Evolutionary conservation across 1,140 invertebrate genomes (phyloP), one percentile per base, ranked within the genome.

Genomic region (Drosophila pandora): DNA sequence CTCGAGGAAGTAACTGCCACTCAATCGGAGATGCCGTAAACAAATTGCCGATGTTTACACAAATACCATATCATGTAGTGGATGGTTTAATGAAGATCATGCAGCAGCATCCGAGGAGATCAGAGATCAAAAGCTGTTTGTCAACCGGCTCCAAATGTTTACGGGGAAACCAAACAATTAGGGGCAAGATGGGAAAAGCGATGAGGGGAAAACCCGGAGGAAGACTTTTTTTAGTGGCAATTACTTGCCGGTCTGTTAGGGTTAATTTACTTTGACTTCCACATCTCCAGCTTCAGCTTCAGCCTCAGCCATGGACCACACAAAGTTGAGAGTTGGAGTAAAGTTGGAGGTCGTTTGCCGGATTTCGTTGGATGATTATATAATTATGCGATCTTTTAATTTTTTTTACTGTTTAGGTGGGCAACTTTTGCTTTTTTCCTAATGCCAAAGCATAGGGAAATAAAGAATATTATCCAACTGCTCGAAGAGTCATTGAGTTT

Each of bases 111-210:
- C 45, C 39, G 45, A 45, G 30, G 32, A 75, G 67, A 76, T 43
- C 34, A 64, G 68, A 83, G 79, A 83, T 83, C 79, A 83, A 79
- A 78, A 83, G 62, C 64, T 71, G 71, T 80, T 80, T 85, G 82
- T 85, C 82, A 85, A 85, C 82, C 58, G 59, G 30, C 52, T 30
- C 63, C 47, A 2, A 57, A 49, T 84, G 81, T 84, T 87, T 85
- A 87, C 78, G 69, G 61, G 75, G 64, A 87, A 85, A 78, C 72
- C 82, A 85, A 77, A 85, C 69, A 81, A 59, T 65, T 78, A 68
- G 23, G 39, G 22, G 50, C 50, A 32, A 58, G 37, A 22, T 30
- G 39, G 4, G 21, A 32, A 32, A 34, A n/a, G 9, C 34, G 12
- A 13, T 37, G 22, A 12, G 17, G 28, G 45, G 21, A 56, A 34